Base-by-base conservation (phyloP, 1,140 invertebrate genomes). In the Coenobita brevimanus region DNA sequence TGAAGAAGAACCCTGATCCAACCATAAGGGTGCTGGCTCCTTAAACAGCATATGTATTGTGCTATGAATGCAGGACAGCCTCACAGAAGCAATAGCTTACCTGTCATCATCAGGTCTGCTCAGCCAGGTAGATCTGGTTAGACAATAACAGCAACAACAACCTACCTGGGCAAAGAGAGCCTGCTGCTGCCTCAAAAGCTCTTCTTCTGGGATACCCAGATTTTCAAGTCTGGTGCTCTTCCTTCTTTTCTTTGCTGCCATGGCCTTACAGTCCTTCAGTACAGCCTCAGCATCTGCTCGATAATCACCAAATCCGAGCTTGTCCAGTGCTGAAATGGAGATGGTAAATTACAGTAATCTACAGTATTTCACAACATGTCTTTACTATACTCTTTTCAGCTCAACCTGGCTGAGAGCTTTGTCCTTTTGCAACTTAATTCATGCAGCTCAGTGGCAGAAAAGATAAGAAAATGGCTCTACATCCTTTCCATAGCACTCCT, bases 161-260 rank as follows among this genome's bases (percentile, higher is more conserved):
- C 82, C 64, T 4, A 85, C 96, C 93, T 97, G 98, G 3, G 97
- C 98, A 95, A 99, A 99, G n/a, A 99, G 93, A 94, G 98, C 98
- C 93, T 99, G 98, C 91, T 99, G 98, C 92, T 99, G 98, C 71
- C 97, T 94, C n/a, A 99, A 92, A 15, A 99, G 93, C 93, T 99
- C 98, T 92, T 99, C 98, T 93, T 99, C 98, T 21, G 98, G 98
- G 92, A 99, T 99, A 41, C 98, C 98, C 33, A 99, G 94, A 93
- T 99, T 98, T 93, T 99, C 98, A 46, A 99, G 93, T 84, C 97
- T 94, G 10, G 98, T 98, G 91, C 97, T 99, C 92, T 99, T 97
- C 90, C 97, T 93, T 91, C 98, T 94, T 89, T 97, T 95, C 92
- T 99, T 99, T 0, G 97, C 97, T 24, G 98, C 98, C 4, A 98